phyloP scores from a whole-genome alignment of 2,113 vertebrate genomes.

The Passer domesticus region DNA sequence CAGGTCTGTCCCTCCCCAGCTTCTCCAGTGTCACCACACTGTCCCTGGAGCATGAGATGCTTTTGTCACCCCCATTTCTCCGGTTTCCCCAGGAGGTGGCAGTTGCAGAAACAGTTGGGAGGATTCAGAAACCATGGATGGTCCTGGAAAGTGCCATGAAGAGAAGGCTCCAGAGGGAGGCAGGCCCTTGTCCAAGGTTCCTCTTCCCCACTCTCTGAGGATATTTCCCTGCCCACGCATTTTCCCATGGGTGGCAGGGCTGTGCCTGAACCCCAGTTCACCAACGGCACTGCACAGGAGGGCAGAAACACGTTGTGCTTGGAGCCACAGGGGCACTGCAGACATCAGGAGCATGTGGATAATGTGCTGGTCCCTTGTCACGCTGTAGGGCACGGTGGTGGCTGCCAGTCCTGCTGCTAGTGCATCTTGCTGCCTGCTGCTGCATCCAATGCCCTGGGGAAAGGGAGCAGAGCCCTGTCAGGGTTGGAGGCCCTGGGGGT shows the following conservation, averaged over 20 bases:
- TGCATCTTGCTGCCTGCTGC: background rate
- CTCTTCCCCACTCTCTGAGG: background rate
- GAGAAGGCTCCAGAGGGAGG: background rate
- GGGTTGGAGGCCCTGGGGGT: fast-evolving
- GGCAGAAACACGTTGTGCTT: fast-evolving
- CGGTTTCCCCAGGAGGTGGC: background rate
- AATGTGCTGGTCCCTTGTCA: background rate
- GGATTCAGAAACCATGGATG: background rate
- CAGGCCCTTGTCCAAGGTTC: background rate
- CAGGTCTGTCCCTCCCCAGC: background rate
- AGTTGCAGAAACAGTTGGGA: background rate
- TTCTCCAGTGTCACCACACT: background rate
- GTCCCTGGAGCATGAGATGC: background rate
- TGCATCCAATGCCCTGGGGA: background rate
- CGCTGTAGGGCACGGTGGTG: fast-evolving
- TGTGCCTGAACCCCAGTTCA: background rate
- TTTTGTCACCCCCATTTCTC: background rate
- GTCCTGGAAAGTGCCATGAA: background rate
- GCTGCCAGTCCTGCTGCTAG: background rate
- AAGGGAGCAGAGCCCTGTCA: background rate
- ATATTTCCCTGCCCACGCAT: fast-evolving
- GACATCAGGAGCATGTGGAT: fast-evolving
- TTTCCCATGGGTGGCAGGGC: background rate
- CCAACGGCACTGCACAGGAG: fast-evolving
- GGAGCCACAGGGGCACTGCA: fast-evolving